phyloP scores from a whole-genome alignment of 2,113 vertebrate genomes.

The Chamaetylas fuelleborni region DNA sequence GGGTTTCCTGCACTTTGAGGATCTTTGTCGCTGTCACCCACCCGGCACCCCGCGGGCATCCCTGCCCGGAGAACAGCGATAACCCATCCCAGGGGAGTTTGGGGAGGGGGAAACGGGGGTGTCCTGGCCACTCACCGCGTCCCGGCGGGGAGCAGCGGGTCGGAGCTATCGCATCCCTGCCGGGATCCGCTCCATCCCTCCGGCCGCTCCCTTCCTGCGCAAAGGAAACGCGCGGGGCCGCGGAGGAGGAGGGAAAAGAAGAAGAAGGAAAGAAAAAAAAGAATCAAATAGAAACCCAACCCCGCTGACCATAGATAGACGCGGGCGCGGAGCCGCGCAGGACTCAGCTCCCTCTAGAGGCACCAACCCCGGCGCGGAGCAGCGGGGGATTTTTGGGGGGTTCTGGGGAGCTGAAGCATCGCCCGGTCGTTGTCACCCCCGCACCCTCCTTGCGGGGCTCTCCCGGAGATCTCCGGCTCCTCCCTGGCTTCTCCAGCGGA shows the following conservation, averaged over 20 bases:
- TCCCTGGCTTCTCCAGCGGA: not conserved
- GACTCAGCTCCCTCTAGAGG: constrained; percentile 54
- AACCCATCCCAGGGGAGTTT: not conserved
- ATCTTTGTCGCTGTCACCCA: not conserved
- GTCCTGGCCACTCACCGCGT: not conserved
- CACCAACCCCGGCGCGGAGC: not conserved
- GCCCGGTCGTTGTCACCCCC: not conserved
- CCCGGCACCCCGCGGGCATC: not conserved
- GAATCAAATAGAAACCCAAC: not conserved
- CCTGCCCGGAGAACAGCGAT: not conserved
- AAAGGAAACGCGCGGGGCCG: not conserved
- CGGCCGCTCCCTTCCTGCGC: not conserved
- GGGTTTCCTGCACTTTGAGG: no score
- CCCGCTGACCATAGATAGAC: constrained; percentile 24
- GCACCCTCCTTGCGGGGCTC: no score
- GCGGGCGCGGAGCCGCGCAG: not conserved
- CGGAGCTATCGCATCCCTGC: not conserved
- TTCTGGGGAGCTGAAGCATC: not conserved
- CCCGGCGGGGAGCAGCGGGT: not conserved
- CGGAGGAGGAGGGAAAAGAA: not conserved
- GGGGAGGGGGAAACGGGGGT: not conserved
- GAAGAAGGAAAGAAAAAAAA: not conserved
- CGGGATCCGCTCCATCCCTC: not conserved
- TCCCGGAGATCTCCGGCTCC: not conserved
- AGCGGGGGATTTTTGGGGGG: not conserved